Evolutionary conservation across 2,797 vertebrate genomes (phyloP).

Genomic region (Neostethus bicornis): DNA sequence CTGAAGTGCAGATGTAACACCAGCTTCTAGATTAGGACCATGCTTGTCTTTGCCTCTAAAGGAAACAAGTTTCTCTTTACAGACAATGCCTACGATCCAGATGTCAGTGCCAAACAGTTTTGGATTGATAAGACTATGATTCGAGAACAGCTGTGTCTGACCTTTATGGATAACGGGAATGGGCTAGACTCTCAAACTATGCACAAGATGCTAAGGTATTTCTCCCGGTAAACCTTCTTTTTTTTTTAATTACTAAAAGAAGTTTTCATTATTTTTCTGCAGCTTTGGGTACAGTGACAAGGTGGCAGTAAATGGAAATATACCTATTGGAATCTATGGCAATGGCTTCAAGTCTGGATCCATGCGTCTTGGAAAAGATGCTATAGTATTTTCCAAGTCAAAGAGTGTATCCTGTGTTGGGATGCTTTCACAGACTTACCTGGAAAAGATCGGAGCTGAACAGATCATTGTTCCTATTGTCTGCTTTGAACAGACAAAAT

Average conservation of each 20-base stretch:
- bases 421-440: slow-evolving; percentile 92
- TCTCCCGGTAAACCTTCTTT: not conserved
- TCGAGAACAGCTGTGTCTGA: slow-evolving; percentile 82
- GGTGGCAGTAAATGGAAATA: slow-evolving; percentile 78
- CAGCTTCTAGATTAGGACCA: not conserved
- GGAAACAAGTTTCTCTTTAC: slow-evolving; percentile 15
- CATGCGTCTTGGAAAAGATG: slow-evolving; percentile 93
- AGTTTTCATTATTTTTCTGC: slow-evolving; percentile 15
- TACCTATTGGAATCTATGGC: slow-evolving; percentile 92
- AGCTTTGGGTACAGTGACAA: slow-evolving; percentile 98
- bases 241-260: not conserved
- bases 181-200: slow-evolving; percentile 87
- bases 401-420: slow-evolving; percentile 84
- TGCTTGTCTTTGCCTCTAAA: not conserved
- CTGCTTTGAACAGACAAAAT: slow-evolving; percentile 67
- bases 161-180: slow-evolving; percentile 91
- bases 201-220: slow-evolving; percentile 95
- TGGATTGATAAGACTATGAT: slow-evolving; percentile 94
- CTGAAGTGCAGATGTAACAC: not conserved
- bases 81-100: slow-evolving; percentile 98
- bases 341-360: slow-evolving; percentile 98
- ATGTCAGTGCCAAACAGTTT: slow-evolving; percentile 91
- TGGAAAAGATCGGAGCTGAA: slow-evolving; percentile 81
- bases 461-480: slow-evolving; percentile 91
- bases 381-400: slow-evolving; percentile 92